Evolutionary conservation across 2,888 invertebrate species (phyloP), one percentile per base, ranked within the genome.

Genomic region (Tetropium fuscum): DNA sequence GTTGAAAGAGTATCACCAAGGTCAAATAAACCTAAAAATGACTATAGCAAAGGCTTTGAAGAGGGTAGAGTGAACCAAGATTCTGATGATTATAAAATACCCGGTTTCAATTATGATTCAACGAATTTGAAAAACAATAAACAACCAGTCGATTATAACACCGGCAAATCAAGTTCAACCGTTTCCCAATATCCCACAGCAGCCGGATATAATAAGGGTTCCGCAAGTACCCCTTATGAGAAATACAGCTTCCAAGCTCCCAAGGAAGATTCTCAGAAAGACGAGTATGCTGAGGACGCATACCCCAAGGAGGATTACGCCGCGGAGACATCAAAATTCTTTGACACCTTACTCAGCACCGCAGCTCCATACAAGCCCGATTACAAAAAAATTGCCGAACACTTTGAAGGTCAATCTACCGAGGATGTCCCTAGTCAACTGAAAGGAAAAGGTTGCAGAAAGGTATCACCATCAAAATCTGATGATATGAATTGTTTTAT

Each of bases 371-470:
- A 67, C 32, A 74, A 70, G 49, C 73, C 73, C 2, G 60, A 78
- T 77, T 74, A 81, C 78, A 80, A 84, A 84, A 79, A 82, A 34
- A 19, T 34, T 20, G 49, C 18, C 4, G 53, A 53, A 27, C 10
- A 44, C 1, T 58, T 67, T 20, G 72, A 72, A 22, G 56, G 66
- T 2, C 70, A 74, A 55, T 60, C 74, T 3, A 69, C 71, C 6
- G 74, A 75, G 36, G 64, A 68, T 40, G 57, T 68, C 13, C 68
- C 76, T 3, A 70, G 64, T 43, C 64, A 66, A 18, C 40, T 63
- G 18, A 66, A 70, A 30, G 64, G 69, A 5, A 75, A 86, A 61
- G 86, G 87, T 67, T 92, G 92, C 68, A 85, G 86, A 70, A 86
- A 87, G 74, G 84, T 90, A 0, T 20, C 49, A 3, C 20, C 49